phyloP scores from a whole-genome alignment of 2,797 vertebrate species.

The Gymnodraco acuticeps region DNA sequence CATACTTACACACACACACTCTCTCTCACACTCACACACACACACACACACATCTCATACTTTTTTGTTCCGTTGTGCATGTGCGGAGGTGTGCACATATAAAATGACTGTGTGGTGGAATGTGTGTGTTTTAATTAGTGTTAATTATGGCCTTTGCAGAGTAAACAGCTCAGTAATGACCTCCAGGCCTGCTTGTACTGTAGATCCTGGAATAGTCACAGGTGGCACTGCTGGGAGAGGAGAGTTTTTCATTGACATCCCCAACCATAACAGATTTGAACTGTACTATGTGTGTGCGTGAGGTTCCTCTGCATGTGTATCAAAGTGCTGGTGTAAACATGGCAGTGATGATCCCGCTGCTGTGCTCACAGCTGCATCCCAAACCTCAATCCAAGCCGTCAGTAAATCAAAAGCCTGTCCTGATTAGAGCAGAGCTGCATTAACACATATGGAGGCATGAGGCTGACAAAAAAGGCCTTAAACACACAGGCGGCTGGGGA shows the following conservation, averaged over 20 bases:
- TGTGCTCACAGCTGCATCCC: conserved; percentile 73
- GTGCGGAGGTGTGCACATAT: conserved; percentile 43
- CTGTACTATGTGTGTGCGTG: conserved; percentile 33
- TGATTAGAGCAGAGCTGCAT: conserved; percentile 71
- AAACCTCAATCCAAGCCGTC: conserved; percentile 62
- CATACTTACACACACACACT: neutral
- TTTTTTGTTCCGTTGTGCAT: conserved; percentile 32
- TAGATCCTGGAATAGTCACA: conserved; percentile 61
- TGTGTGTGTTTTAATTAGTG: conserved; percentile 76
- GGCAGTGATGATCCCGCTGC: conserved; percentile 58
- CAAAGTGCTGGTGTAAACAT: conserved; percentile 69
- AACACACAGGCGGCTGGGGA: conserved; percentile 58
- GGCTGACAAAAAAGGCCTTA: conserved; percentile 55
- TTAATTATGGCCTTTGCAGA: conserved; percentile 72
- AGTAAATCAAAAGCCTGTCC: conserved; percentile 72
- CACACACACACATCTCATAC: conserved; percentile 19
- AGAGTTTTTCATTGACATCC: conserved; percentile 44
- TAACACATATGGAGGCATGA: conserved; percentile 74
- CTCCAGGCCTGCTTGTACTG: conserved; percentile 52
- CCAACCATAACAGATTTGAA: conserved; percentile 55
- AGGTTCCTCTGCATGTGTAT: conserved; percentile 53
- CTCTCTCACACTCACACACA: conserved; percentile 24
- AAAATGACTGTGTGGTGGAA: conserved; percentile 62
- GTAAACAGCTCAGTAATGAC: conserved; percentile 68
- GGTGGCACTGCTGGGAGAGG: conserved; percentile 53